Conservation (phyloP, 2,113 vertebrate species). For the Alethe castanea region DNA sequence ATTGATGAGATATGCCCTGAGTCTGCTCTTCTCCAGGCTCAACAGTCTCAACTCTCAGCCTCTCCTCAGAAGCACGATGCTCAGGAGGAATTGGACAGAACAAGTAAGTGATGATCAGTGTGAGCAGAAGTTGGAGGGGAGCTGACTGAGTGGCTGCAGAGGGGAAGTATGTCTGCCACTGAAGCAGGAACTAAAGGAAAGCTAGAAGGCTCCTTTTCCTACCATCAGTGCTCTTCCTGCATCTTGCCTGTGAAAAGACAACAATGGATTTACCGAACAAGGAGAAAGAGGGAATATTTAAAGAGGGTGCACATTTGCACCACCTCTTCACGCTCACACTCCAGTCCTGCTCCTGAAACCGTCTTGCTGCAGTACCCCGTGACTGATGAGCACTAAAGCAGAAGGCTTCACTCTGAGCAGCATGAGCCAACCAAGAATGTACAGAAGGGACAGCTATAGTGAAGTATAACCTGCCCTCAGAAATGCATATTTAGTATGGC, state of each 20-base stretch:
- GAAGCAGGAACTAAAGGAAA: background rate
- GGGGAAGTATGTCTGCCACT: background rate
- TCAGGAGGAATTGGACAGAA: background rate
- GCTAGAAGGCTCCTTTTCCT: background rate
- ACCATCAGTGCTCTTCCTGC: background rate
- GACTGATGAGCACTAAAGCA: background rate
- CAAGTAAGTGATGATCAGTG: background rate
- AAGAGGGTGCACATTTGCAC: background rate
- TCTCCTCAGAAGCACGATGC: fast-evolving
- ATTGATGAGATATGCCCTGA: background rate
- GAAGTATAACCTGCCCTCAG: background rate
- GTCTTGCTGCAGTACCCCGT: too few species aligned
- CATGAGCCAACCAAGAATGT: background rate
- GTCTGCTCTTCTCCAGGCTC: background rate
- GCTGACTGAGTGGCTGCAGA: background rate
- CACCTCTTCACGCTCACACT: background rate
- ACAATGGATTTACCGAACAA: background rate
- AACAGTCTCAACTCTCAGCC: background rate
- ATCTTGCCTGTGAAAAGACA: background rate
- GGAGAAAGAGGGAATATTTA: background rate
- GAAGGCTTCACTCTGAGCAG: background rate
- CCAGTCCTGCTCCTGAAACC: background rate
- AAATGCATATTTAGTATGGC: background rate
- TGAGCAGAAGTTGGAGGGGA: background rate
- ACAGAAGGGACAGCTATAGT: background rate